phyloP scores from a whole-genome alignment of 2,797 vertebrate species.

The Telmatherina bonti region DNA sequence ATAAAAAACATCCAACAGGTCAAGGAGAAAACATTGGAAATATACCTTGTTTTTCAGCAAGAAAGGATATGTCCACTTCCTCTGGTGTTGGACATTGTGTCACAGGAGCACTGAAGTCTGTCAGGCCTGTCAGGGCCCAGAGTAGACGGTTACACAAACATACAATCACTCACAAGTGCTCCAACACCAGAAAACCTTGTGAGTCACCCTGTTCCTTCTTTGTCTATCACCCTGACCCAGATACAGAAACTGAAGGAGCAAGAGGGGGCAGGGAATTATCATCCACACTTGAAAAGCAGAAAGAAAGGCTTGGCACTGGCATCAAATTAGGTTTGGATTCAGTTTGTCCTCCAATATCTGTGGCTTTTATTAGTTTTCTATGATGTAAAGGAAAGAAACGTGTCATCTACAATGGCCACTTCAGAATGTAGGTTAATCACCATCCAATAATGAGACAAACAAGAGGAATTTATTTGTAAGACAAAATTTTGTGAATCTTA shows the following conservation, averaged over 20 bases:
- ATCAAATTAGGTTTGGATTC: conserved; percentile 5
- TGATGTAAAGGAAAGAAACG: neutral
- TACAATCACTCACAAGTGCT: conserved; percentile 15
- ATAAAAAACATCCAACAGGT: neutral
- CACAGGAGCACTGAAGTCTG: conserved; percentile 24
- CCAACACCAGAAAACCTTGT: conserved; percentile 40
- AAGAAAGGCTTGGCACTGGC: conserved; percentile 2
- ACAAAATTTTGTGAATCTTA: neutral
- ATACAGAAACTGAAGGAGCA: conserved; percentile 45
- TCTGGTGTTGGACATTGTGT: conserved; percentile 5
- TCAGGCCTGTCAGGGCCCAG: conserved; percentile 9
- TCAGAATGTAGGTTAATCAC: neutral
- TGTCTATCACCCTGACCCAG: conserved; percentile 65
- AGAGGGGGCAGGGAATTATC: conserved; percentile 16
- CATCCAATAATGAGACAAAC: neutral
- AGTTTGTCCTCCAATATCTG: neutral
- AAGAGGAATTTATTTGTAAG: neutral
- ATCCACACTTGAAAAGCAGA: conserved; percentile 35
- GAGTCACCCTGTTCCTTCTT: conserved; percentile 41
- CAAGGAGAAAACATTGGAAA: neutral
- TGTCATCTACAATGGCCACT: neutral
- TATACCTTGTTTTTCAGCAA: neutral
- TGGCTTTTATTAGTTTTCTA: neutral
- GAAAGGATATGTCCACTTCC: neutral
- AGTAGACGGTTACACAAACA: conserved; percentile 14